Evolutionary conservation across 1,140 invertebrate species (phyloP), one percentile per base, ranked within the genome.

Genomic region (Bombus consobrinus): DNA sequence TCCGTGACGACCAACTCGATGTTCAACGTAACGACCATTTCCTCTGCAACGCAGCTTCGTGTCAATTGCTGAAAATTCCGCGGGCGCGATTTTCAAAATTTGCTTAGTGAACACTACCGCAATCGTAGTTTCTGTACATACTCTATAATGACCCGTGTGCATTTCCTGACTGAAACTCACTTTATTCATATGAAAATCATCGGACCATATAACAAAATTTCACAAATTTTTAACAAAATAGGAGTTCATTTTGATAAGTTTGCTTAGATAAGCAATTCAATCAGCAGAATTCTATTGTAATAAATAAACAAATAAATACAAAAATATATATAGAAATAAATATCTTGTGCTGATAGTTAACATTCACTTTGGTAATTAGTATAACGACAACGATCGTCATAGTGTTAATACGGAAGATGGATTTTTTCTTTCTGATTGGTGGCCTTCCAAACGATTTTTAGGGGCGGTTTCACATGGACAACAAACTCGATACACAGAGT

Each of bases 31-130:
- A 32, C 28, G n/a, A 22, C 10, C 25, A n/a, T n/a, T 78, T 41
- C 62, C 13, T 22, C 3, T 64, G 43, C 15, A 79, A 79, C 41
- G 34, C 64, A 32, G n/a, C 8, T 69, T 43, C 10, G 10, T 15
- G 53, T n/a, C 57, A 59, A 39, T 59, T 25, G 12, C 18, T 59
- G 32, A 53, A 76, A 76, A 76, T 76, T 76, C 74, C 53, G 25
- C 53, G 34, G 12, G 2, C 39, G 15, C 39, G 18, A 62, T 81
- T 53, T 73, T 53, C n/a, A 34, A 59, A 81, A 81, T 72, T 59
- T 73, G 73, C 69, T 32, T 28, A 2, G 28, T 18, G 28, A 72
- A 43, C 5, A 59, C 5, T 2, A 59, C 25, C 3, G 2, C 25
- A 18, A 32, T 6, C 6, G 8, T 8, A 37, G 37, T 28, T 43